Evolutionary conservation across 2,888 invertebrate genomes (phyloP), one percentile per base, ranked within the genome.

Genomic region (Eurytoma californica): DNA sequence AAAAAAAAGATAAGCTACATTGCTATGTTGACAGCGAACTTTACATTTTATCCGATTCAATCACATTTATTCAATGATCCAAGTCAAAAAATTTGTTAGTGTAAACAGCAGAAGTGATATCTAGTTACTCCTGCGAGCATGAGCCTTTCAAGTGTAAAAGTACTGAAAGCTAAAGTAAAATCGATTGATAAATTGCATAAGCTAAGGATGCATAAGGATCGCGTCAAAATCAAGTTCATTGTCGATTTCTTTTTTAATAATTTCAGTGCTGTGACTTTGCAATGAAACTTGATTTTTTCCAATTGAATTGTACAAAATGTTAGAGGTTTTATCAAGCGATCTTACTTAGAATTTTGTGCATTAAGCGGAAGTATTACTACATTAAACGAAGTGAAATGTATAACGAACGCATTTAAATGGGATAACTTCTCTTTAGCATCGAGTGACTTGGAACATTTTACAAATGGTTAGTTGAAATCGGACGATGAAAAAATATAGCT

Each of bases 51-150:
- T 79, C 67, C 77, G 72, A 63, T 82, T 84, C 82, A 80, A 80
- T 83, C 72, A 76, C 80, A 81, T 82, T 80, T 82, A 49, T 69
- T 82, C 72, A 72, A 83, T 83, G 80, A 67, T 82, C 83, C 83
- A 83, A 83, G 84, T 84, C 82, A 73, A 58, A 30, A 66, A 78
- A 55, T 39, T 70, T 30, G 68, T 51, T 68, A 55, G 24, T 14
- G n/a, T 51, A 58, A 47, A 51, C 72, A 55, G 20, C 69, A 53
- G 30, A 16, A 51, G 16, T 57, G 73, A 79, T 74, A 68, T 61
- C 24, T 47, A 18, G 14, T 58, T 65, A 47, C 60, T 75, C 47
- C 24, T 75, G 53, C 30, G 51, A 61, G 24, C 67, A 28, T 53
- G 63, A 55, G 20, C 30, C 39, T 72, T 66, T 79, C 58, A 66